Conservation (phyloP, 64 coral and sea anemone species). For the Anthopleura sola region DNA sequence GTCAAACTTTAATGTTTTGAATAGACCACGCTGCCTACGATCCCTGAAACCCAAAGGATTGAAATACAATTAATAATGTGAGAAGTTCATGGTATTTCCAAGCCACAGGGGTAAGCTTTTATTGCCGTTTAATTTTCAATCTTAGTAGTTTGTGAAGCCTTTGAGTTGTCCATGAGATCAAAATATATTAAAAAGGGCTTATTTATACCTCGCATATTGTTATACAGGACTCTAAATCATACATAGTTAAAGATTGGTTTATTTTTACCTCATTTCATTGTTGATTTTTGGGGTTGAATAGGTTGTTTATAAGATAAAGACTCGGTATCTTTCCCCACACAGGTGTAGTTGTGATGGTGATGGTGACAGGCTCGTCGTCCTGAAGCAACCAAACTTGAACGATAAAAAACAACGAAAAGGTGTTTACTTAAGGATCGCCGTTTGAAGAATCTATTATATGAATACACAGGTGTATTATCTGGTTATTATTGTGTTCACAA, state of each 20-base stretch:
- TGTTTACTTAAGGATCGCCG: conserved; percentile 14
- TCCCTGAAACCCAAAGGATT: neutral
- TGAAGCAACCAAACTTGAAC: neutral
- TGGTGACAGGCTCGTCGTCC: neutral
- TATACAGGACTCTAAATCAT: neutral
- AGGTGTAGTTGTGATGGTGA: neutral
- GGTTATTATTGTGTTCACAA: neutral
- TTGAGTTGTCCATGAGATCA: neutral
- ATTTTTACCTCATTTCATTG: neutral
- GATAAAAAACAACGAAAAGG: neutral
- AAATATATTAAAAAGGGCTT: neutral
- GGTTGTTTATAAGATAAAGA: neutral
- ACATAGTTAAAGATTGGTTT: neutral
- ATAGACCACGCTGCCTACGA: neutral
- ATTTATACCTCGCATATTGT: neutral
- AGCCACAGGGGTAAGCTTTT: neutral
- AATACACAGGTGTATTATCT: neutral
- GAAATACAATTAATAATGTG: neutral
- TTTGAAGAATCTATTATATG: conserved; percentile 4
- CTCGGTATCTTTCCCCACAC: neutral
- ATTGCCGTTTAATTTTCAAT: neutral
- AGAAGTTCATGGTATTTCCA: neutral
- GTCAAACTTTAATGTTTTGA: conserved; percentile 11
- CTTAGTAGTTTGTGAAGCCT: neutral
- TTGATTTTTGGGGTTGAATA: neutral